A percentile compares a stretch with the other conserved stretches of the same genome.
phyloP scores from a whole-genome alignment of 2,888 invertebrate species.

The Drosophila longiperda region DNA sequence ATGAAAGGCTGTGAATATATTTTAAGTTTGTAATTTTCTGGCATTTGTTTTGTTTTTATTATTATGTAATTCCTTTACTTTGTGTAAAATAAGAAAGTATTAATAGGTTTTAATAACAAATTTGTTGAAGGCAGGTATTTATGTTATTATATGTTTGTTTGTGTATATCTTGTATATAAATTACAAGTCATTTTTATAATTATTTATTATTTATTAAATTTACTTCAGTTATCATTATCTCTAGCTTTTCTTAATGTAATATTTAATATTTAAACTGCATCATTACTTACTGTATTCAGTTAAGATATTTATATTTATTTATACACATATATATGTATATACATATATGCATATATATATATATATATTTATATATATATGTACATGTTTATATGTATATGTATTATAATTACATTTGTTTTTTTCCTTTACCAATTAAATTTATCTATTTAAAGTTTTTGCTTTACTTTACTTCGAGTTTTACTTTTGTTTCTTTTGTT shows the following conservation, averaged over 20 bases:
- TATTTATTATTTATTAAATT: conserved; percentile 65
- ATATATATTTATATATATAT: conserved; percentile 43
- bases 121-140: conserved; percentile 83
- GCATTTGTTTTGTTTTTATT: conserved; percentile 64
- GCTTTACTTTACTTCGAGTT: conserved; percentile 41
- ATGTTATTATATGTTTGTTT: conserved; percentile 78
- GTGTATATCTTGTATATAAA: conserved; percentile 80
- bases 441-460: conserved; percentile 50
- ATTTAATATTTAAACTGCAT: conserved; percentile 64
- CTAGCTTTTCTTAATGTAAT: conserved; percentile 57
- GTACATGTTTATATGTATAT: conserved; percentile 60
- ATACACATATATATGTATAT: conserved; percentile 63
- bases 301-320: conserved; percentile 64
- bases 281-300: conserved; percentile 71
- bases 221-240: conserved; percentile 61
- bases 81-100: conserved; percentile 81
- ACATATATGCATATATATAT: conserved; percentile 64
- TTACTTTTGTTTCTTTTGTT: conserved; percentile 12
- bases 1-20: background rate
- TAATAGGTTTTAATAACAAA: conserved; percentile 81
- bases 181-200: conserved; percentile 72
- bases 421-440: conserved; percentile 49
- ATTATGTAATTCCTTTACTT: conserved; percentile 76
- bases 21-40: conserved; percentile 59
- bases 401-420: conserved; percentile 64